Evolutionary conservation across 2,888 invertebrate species (phyloP), one percentile per base, ranked within the genome.

Genomic region (Aethes cnicana): DNA sequence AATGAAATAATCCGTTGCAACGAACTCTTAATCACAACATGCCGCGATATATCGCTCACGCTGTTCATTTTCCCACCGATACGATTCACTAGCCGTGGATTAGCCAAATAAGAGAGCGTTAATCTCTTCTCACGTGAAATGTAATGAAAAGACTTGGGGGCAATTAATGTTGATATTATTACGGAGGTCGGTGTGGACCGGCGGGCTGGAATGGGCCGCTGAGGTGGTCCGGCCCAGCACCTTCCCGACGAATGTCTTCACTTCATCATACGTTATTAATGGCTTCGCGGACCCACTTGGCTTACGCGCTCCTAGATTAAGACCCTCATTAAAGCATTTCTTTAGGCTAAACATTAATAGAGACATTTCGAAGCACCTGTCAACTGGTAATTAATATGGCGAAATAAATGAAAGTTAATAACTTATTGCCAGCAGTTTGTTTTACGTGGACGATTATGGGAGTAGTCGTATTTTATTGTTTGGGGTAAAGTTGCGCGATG

Each of bases 291-390:
- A 75, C 81, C 70, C 80, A 88, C 88, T 87, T 76, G 84, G 81
- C 84, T 88, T 88, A 88, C 88, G 88, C 88, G 77, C 75, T 69
- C 72, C 77, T 82, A 82, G 78, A 81, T 80, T 72, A 77, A 81
- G 68, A 57, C 68, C 64, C 80, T 86, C 88, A 88, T 88, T 88
- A 89, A 69, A 70, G 66, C 66, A 69, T 87, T 75, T 84, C 88
- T 86, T 82, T 74, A 83, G 88, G 88, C 88, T 79, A 89, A 85
- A 85, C 80, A 78, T 77, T 87, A 89, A 88, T 88, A 85, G 86
- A 88, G 87, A 86, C 76, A 81, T 88, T 86, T 74, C 71, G 64
- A 77, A 83, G 79, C 78, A 77, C 81, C n/a, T 74, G 77, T 70
- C 76, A 67, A 74, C 59, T 59, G 59, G 72, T 65, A 68, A 74